Evolutionary conservation across 1,140 invertebrate species (phyloP).

Genomic region (Drosophila punjabiensis): DNA sequence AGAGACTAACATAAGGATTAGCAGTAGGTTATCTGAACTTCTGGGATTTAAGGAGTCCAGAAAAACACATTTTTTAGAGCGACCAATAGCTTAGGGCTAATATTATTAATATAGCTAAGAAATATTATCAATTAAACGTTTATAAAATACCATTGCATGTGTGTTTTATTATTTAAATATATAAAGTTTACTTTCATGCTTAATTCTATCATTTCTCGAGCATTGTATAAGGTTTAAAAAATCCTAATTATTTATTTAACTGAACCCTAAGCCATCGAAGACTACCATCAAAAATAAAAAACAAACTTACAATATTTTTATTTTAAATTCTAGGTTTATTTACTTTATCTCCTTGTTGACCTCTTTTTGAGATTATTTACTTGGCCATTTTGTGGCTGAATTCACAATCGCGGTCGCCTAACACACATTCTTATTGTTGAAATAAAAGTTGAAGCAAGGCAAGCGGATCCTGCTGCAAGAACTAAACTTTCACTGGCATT

Average conservation of each 20-base stretch:
- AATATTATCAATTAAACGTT: neutral
- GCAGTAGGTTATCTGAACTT: neutral
- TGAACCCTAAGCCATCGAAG: too few relatives aligned
- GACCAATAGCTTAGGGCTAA: too few relatives aligned
- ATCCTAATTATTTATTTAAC: too few relatives aligned
- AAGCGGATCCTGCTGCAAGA: slow-evolving; percentile 45
- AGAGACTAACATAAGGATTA: neutral
- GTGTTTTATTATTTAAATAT: neutral
- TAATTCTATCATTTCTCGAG: too few relatives aligned
- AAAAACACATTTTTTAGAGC: neutral
- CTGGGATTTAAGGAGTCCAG: too few relatives aligned
- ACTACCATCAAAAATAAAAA: too few relatives aligned
- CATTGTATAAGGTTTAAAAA: too few relatives aligned
- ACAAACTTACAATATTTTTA: too few relatives aligned
- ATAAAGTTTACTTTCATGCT: too few relatives aligned
- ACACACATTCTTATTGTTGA: slow-evolving; percentile 22
- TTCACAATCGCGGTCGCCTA: slow-evolving; percentile 8
- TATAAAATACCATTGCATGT: neutral
- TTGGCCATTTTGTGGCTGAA: neutral
- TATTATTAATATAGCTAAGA: neutral
- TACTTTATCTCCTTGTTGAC: neutral
- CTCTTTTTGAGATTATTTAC: neutral
- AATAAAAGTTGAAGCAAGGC: slow-evolving; percentile 45
- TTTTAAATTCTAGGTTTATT: neutral
- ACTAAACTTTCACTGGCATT: slow-evolving; percentile 51